Evolutionary conservation across 2,888 invertebrate genomes (phyloP).

Genomic region (Agrotis exclamationis): DNA sequence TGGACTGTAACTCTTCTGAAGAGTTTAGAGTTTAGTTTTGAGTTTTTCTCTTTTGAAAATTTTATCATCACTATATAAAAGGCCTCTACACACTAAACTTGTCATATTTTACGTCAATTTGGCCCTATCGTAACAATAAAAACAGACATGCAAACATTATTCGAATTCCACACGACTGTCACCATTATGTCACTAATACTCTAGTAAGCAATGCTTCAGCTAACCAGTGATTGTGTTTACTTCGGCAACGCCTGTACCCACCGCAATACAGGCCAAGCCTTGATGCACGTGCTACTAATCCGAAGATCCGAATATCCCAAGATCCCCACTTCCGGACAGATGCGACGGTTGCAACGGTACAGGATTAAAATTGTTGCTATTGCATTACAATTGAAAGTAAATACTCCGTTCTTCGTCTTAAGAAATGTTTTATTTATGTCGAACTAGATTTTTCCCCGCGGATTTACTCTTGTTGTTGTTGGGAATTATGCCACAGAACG

Average conservation of each 20-base stretch:
- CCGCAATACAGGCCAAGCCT: constrained; percentile 21
- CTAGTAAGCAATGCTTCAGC: neutral
- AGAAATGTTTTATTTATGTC: constrained; percentile 7
- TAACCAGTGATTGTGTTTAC: constrained; percentile 24
- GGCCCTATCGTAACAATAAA: too few relatives aligned
- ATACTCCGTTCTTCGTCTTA: constrained; percentile 1
- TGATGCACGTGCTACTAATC: constrained; percentile 33
- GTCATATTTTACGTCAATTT: too few relatives aligned
- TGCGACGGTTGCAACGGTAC: neutral
- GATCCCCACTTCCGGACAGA: constrained; percentile 35
- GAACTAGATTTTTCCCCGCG: neutral
- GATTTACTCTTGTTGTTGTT: too few relatives aligned
- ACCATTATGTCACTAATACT: too few relatives aligned
- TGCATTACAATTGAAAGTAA: constrained; percentile 29
- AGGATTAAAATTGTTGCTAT: constrained; percentile 31
- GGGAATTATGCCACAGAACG: too few relatives aligned
- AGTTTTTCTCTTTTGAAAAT: too few relatives aligned
- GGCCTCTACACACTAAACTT: too few relatives aligned
- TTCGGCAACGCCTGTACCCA: constrained; percentile 4
- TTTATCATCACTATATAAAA: too few relatives aligned
- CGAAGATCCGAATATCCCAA: constrained; percentile 37
- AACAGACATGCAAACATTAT: neutral
- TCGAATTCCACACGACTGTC: neutral
- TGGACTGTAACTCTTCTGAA: too few relatives aligned
- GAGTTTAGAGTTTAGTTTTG: too few relatives aligned